A percentile compares a stretch with the other conserved stretches of the same genome.
Conservation (phyloP, 2,113 vertebrate genomes). For the Collichthys lucidus region DNA sequence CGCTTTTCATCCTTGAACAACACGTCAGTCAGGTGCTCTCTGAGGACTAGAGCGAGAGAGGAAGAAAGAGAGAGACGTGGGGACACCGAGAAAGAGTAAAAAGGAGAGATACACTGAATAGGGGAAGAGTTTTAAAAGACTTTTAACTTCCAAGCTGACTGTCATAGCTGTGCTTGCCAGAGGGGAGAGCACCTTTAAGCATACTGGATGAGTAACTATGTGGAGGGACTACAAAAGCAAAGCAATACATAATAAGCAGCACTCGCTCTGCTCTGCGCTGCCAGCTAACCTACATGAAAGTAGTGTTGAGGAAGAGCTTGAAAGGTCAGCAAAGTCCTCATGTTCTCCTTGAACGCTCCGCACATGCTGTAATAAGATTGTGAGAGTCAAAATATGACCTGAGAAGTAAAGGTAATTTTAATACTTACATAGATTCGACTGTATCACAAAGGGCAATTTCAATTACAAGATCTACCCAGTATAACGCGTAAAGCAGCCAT, state of each 20-base stretch:
- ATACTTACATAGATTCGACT: no score
- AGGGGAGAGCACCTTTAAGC: conserved; percentile 81
- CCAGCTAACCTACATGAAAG: conserved; percentile 71
- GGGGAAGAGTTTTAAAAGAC: conserved; percentile 78
- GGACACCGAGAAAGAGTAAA: conserved; percentile 63
- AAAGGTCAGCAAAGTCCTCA: conserved; percentile 52
- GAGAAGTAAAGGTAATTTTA: no score
- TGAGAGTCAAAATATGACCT: not conserved
- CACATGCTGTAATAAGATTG: conserved; percentile 45
- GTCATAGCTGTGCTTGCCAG: conserved; percentile 79
- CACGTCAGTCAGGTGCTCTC: conserved; percentile 79
- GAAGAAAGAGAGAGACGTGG: conserved; percentile 34
- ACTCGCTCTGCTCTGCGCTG: conserved; percentile 55
- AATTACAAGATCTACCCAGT: no score
- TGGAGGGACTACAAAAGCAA: conserved; percentile 79
- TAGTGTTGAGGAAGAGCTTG: conserved; percentile 48
- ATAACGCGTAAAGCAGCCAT: no score
- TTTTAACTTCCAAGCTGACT: conserved; percentile 76
- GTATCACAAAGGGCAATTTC: no score
- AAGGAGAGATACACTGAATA: conserved; percentile 52
- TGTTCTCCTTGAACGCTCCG: conserved; percentile 10
- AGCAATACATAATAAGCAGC: conserved; percentile 77
- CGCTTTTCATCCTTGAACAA: conserved; percentile 78
- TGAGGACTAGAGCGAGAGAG: conserved; percentile 59
- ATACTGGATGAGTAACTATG: conserved; percentile 80